A percentile compares a stretch with the other conserved stretches of the same genome.
phyloP scores from a whole-genome alignment of 2,797 vertebrate species.

The Gobio occitaniae region DNA sequence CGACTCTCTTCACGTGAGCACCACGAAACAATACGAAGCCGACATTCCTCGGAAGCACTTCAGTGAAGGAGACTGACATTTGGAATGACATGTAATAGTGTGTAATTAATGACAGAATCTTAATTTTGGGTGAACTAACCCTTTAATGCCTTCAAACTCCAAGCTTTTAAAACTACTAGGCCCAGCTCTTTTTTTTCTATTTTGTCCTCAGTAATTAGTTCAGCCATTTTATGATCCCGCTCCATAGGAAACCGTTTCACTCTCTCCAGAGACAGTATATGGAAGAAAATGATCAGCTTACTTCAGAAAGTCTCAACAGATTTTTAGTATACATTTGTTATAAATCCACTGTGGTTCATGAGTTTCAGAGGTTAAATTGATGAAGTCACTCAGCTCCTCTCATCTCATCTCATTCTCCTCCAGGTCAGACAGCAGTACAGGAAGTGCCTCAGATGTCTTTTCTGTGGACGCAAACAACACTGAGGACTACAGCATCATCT shows the following conservation, averaged over 20 bases:
- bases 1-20: too few species aligned
- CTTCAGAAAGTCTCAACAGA: not conserved
- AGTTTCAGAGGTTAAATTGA: not conserved
- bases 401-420: not conserved
- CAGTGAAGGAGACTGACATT: too few species aligned
- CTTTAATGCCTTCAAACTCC: too few species aligned
- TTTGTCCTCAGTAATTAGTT: not conserved
- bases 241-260: not conserved
- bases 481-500: not conserved
- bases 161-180: not conserved
- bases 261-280: not conserved
- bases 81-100: too few species aligned
- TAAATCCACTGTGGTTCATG: not conserved
- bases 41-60: too few species aligned
- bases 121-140: too few species aligned
- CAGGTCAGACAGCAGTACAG: not conserved
- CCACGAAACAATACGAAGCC: too few species aligned
- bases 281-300: not conserved
- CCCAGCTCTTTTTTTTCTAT: not conserved
- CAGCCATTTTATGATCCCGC: constrained; percentile 60
- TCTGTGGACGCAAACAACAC: not conserved
- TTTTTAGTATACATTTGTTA: too few species aligned
- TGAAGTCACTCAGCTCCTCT: not conserved
- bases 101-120: too few species aligned
- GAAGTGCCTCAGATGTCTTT: not conserved